A percentile compares a stretch with the other conserved stretches of the same genome.
These are phyloP conservation scores for Saccostrea cuccullata DNA, from an alignment of 1,140 invertebrate genomes.

Conservation along the genomic window DNA sequence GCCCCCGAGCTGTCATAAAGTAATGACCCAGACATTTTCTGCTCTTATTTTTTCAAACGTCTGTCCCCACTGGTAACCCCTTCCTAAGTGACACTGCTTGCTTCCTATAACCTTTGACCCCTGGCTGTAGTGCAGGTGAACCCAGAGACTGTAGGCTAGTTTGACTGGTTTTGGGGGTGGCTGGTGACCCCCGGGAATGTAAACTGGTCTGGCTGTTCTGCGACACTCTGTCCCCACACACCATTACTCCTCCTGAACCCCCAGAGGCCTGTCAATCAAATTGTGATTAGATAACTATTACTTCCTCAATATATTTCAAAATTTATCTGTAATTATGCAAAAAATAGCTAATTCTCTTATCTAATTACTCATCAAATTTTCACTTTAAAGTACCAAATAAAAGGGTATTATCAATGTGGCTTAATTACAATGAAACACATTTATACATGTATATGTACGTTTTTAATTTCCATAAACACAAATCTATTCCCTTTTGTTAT, in stretches of 20 bases:
- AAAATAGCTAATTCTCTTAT: too few relatives aligned
- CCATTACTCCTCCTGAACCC: constrained; percentile 68
- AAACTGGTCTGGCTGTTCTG: constrained; percentile 56
- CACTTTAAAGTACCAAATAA: too few relatives aligned
- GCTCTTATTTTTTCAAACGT: constrained; percentile 61
- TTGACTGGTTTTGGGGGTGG: constrained; percentile 58
- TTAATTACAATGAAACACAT: too few relatives aligned
- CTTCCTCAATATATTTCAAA: too few relatives aligned
- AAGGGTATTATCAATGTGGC: too few relatives aligned
- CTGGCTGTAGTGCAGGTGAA: constrained; percentile 52
- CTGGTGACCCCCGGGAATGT: constrained; percentile 50
- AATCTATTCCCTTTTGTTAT: too few relatives aligned
- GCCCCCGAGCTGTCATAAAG: not conserved
- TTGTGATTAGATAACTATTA: too few relatives aligned
- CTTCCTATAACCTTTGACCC: constrained; percentile 37
- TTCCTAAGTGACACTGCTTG: constrained; percentile 48
- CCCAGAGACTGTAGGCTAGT: constrained; percentile 45
- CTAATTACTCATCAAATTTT: too few relatives aligned
- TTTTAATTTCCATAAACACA: too few relatives aligned
- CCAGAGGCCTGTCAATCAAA: constrained; percentile 66
- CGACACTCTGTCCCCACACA: constrained; percentile 63
- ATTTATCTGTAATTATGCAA: too few relatives aligned
- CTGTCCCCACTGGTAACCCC: constrained; percentile 69
- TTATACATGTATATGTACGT: too few relatives aligned
- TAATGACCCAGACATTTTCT: not conserved